phyloP scores from a whole-genome alignment of 2,797 vertebrate species.

The Borostomias antarcticus region DNA sequence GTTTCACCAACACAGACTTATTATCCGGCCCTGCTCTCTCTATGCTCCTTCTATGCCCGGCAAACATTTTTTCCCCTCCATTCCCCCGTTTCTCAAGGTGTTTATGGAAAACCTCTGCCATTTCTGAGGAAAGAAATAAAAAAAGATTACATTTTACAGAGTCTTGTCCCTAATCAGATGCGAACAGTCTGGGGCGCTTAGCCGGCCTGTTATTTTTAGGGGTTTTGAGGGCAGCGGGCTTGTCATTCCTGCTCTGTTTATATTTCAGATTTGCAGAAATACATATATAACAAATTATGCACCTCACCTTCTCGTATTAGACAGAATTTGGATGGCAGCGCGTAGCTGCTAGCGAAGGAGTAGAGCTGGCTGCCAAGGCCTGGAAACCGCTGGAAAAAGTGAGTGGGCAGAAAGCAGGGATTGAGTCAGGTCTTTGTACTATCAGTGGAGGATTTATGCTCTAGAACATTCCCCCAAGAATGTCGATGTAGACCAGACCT shows the following conservation, averaged over 20 bases:
- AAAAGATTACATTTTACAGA: constrained; percentile 47
- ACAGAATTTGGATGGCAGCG: constrained; percentile 64
- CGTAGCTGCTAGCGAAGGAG: constrained; percentile 49
- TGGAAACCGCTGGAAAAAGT: constrained; percentile 75
- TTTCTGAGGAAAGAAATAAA: constrained; percentile 18
- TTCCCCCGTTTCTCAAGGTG: constrained; percentile 61
- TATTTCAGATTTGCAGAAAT: constrained; percentile 70
- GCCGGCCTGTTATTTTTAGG: constrained; percentile 66
- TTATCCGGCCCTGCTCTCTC: constrained; percentile 48
- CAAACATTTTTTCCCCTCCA: constrained; percentile 41
- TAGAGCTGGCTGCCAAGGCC: constrained; percentile 66
- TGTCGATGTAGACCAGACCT: constrained; percentile 57
- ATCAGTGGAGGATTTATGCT: constrained; percentile 53
- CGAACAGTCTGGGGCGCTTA: constrained; percentile 54
- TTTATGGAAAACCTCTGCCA: constrained; percentile 67
- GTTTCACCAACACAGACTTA: constrained; percentile 47
- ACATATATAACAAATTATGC: constrained; percentile 77
- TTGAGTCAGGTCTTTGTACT: constrained; percentile 69
- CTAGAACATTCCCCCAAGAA: constrained; percentile 66
- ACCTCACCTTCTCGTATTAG: constrained; percentile 76
- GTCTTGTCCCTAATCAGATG: constrained; percentile 69
- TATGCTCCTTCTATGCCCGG: constrained; percentile 45
- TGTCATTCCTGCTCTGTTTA: constrained; percentile 68
- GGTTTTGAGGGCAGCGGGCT: constrained; percentile 64
- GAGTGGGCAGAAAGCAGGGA: constrained; percentile 65